A percentile compares a stretch with the other conserved stretches of the same genome.
Evolutionary conservation across 2,113 vertebrate genomes (phyloP).

Genomic region (Bambusicola thoracicus): DNA sequence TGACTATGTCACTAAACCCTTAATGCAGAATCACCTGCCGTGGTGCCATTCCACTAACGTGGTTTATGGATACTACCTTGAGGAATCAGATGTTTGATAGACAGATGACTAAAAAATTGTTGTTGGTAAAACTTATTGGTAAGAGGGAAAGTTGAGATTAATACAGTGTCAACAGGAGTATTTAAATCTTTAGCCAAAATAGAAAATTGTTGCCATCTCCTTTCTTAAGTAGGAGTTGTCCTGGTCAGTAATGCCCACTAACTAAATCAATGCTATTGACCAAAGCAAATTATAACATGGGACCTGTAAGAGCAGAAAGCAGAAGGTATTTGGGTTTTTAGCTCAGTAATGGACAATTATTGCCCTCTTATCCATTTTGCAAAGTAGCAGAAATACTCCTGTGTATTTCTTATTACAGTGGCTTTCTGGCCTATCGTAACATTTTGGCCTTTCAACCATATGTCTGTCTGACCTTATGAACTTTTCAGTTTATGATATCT

Average conservation of each 20-base stretch:
- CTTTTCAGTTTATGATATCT: slow-evolving; percentile 20
- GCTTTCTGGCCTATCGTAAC: slow-evolving; percentile 3
- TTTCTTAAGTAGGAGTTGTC: neutral
- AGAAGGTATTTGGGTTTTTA: neutral
- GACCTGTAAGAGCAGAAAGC: neutral
- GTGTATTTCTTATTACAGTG: neutral
- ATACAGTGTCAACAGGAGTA: neutral
- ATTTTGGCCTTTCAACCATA: neutral
- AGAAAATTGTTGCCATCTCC: neutral
- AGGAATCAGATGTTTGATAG: neutral
- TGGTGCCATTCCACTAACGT: neutral
- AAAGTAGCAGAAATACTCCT: neutral
- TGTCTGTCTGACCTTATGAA: slow-evolving; percentile 17
- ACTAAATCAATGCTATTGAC: neutral
- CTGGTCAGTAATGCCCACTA: neutral
- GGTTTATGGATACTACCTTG: fast-evolving
- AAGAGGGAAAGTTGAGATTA: neutral
- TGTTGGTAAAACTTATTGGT: neutral
- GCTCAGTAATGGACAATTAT: neutral
- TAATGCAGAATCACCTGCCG: neutral
- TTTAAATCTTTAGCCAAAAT: neutral
- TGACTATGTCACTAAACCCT: neutral
- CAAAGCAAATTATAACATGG: neutral
- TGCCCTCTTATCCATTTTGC: neutral
- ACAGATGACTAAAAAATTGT: neutral